A percentile compares a stretch with the other conserved stretches of the same genome.
These are phyloP conservation scores for Dendrocincla fuliginosa DNA, from an alignment of 2,797 vertebrate species.

Conservation along the genomic window DNA sequence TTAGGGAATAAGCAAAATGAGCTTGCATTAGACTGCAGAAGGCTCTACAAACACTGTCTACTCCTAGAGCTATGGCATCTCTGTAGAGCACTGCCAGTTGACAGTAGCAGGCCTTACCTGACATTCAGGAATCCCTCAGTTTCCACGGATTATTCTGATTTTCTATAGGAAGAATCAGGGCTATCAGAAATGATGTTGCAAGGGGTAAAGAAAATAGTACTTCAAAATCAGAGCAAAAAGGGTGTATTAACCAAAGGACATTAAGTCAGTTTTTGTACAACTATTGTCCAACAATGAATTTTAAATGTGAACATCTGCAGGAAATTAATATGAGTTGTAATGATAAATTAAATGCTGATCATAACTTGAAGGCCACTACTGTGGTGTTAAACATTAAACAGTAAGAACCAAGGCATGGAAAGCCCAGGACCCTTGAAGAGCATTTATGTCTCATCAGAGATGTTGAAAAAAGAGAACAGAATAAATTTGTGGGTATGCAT, in stretches of 20 bases:
- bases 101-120: not conserved
- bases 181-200: not conserved
- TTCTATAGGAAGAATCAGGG: not conserved
- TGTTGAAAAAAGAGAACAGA: not conserved
- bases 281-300: not conserved
- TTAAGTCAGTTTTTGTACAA: not conserved
- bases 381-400: not conserved
- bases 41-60: not conserved
- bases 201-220: not conserved
- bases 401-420: not conserved
- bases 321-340: not conserved
- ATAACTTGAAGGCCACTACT: not conserved
- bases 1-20: not conserved
- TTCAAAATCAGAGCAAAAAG: not conserved
- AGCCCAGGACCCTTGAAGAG: not conserved
- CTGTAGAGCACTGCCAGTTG: not conserved
- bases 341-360: not conserved
- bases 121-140: not conserved
- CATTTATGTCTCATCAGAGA: not conserved
- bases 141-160: not conserved
- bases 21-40: not conserved
- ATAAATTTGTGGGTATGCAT: not conserved
- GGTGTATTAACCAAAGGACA: not conserved
- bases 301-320: not conserved
- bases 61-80: not conserved